These are phyloP conservation scores for Colletes latitarsis DNA, from an alignment of 1,140 invertebrate genomes.

Conservation along the genomic window DNA sequence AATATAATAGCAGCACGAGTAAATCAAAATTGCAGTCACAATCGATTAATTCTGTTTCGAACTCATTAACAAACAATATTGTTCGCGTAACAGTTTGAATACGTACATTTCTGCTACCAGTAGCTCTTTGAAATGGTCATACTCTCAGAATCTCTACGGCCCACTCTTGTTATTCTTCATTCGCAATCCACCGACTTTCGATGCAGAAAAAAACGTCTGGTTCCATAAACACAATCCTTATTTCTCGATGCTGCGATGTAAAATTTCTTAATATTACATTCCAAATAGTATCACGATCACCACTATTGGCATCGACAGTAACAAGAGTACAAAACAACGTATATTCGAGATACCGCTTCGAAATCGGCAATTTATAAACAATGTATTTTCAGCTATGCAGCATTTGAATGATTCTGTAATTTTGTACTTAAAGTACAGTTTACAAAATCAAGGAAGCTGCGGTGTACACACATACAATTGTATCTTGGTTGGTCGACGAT, in stretches of 20 bases:
- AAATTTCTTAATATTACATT: background rate
- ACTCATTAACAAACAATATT: background rate
- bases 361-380: background rate
- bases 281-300: background rate
- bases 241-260: background rate
- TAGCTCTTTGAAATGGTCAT: background rate
- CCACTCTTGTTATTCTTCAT: background rate
- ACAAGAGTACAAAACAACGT: background rate
- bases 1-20: no score
- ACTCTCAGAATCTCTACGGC: background rate
- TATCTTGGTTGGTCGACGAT: background rate
- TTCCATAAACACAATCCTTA: background rate
- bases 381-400: background rate
- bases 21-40: no score
- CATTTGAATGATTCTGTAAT: background rate
- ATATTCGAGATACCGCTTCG: background rate
- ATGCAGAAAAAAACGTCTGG: background rate
- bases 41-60: no score
- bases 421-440: conserved; percentile 2
- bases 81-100: background rate
- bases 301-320: no score
- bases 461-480: background rate
- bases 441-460: background rate
- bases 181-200: no score
- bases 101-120: background rate